A percentile compares a stretch with the other conserved stretches of the same genome.
Evolutionary conservation across 2,888 invertebrate genomes (phyloP).

Genomic region (Morpho achilles): DNA sequence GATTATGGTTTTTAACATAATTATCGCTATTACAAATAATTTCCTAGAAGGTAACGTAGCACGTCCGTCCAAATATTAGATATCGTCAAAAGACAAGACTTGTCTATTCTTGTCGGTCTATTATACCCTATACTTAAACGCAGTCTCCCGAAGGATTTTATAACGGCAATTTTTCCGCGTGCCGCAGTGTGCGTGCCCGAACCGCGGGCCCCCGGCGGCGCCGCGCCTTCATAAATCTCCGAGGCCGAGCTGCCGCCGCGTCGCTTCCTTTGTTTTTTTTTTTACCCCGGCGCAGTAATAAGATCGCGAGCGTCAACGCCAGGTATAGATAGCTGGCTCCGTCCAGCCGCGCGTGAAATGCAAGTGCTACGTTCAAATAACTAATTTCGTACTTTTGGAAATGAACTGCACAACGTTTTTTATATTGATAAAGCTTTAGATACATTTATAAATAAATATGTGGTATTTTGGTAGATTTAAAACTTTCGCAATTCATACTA

Average conservation of each 20-base stretch:
- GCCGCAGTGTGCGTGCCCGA: slow-evolving; percentile 32
- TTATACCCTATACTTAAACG: too few relatives aligned
- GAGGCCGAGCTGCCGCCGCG: slow-evolving; percentile 43
- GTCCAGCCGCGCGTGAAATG: slow-evolving; percentile 33
- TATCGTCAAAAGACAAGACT: too few relatives aligned
- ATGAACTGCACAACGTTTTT: background rate
- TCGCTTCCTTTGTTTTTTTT: slow-evolving; percentile 62
- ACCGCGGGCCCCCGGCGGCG: slow-evolving; percentile 56
- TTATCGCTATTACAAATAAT: too few relatives aligned
- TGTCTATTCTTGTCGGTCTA: too few relatives aligned
- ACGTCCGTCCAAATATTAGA: too few relatives aligned
- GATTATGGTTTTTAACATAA: too few relatives aligned
- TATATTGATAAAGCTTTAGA: too few relatives aligned
- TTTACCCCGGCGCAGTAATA: slow-evolving; percentile 61
- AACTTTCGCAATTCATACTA: too few relatives aligned
- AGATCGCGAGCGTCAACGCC: slow-evolving; percentile 70
- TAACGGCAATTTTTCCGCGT: slow-evolving; percentile 22
- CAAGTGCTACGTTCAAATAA: slow-evolving; percentile 23
- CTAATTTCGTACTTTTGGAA: slow-evolving; percentile 9
- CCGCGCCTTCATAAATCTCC: slow-evolving; percentile 72
- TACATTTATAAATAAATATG: too few relatives aligned
- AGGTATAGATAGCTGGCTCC: slow-evolving; percentile 53
- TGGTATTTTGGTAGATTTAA: too few relatives aligned
- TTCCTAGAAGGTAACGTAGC: too few relatives aligned
- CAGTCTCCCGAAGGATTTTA: slow-evolving; percentile 1